phyloP scores from a whole-genome alignment of 2,797 vertebrate genomes.

The Tragelaphus oryx region DNA sequence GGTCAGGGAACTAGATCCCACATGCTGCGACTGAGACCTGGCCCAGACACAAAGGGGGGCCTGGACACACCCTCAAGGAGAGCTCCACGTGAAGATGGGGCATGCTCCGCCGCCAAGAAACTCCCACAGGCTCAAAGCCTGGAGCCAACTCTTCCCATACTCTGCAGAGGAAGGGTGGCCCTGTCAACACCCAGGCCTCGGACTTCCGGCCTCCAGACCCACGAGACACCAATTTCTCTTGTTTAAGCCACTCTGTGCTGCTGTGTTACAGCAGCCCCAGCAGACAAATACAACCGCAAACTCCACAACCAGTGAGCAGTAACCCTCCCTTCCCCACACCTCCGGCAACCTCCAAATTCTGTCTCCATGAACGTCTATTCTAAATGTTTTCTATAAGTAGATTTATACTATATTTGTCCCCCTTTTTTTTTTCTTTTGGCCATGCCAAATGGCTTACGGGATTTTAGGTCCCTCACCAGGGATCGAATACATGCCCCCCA shows the following conservation, averaged over 20 bases:
- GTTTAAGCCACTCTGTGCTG: not conserved
- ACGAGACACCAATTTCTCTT: not conserved
- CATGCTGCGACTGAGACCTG: not conserved
- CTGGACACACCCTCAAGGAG: not conserved
- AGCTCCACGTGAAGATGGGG: not conserved
- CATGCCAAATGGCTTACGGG: not conserved
- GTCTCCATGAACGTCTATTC: not conserved
- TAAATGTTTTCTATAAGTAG: not conserved
- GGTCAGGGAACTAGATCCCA: not conserved
- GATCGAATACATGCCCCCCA: not conserved
- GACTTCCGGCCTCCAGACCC: not conserved
- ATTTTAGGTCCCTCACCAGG: not conserved
- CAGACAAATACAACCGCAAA: not conserved
- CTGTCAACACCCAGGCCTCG: not conserved
- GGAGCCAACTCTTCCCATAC: not conserved
- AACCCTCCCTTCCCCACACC: no score
- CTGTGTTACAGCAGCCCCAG: not conserved
- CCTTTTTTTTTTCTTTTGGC: not conserved
- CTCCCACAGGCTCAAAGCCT: not conserved
- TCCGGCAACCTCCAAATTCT: not conserved
- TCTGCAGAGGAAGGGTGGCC: not conserved
- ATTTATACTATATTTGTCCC: not conserved
- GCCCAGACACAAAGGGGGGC: not conserved
- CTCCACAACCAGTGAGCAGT: not conserved
- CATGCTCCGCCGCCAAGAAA: not conserved